Evolutionary conservation across 2,113 vertebrate genomes (phyloP).

Genomic region (Urocolius indicus): DNA sequence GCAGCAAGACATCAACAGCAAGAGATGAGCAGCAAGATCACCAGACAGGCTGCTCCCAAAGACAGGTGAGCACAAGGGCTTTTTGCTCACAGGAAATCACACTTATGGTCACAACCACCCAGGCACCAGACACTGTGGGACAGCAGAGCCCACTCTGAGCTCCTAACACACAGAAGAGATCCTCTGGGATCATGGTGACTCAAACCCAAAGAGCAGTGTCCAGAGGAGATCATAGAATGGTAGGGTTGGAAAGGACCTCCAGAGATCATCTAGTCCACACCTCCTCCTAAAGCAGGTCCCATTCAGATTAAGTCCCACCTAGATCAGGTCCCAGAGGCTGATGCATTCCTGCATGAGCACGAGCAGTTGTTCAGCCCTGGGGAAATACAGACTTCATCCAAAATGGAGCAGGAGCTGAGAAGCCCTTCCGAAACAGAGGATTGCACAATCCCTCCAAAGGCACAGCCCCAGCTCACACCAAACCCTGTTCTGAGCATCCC

Average conservation of each 20-base stretch:
- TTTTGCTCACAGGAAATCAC: background rate
- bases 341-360: background rate
- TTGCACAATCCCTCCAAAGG: background rate
- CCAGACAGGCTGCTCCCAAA: background rate
- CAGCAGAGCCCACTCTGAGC: background rate
- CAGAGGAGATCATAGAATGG: too few relatives aligned
- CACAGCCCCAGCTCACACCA: background rate
- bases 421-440: background rate
- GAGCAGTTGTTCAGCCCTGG: background rate
- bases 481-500: background rate
- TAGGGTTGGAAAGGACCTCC: too few relatives aligned
- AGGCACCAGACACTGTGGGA: too few relatives aligned
- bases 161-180: background rate
- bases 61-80: background rate
- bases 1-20: background rate
- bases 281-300: too few relatives aligned
- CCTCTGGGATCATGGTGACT: accelerated
- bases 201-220: accelerated
- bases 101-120: accelerated
- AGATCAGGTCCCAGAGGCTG: background rate
- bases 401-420: background rate
- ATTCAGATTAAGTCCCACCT: too few relatives aligned
- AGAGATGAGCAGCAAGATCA: background rate
- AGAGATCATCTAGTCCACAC: too few relatives aligned
- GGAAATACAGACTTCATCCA: background rate